phyloP scores from a whole-genome alignment of 2,113 vertebrate species.

The Lepisosteus osseus region DNA sequence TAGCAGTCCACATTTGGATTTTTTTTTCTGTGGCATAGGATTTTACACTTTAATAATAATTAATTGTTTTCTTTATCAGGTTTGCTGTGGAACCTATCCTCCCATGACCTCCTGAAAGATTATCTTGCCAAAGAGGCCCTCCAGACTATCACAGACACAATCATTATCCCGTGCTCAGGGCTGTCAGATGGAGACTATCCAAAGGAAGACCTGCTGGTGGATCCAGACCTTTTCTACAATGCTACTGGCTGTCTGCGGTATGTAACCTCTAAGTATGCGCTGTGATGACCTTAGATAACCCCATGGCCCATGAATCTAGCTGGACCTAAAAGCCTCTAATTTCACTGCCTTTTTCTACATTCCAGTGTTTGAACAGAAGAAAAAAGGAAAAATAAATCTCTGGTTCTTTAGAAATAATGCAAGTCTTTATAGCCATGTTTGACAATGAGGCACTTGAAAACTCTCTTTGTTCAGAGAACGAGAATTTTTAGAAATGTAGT shows the following conservation, averaged over 20 bases:
- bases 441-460: too few relatives aligned
- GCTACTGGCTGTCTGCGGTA: slow-evolving; percentile 87
- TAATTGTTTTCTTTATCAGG: slow-evolving; percentile 57
- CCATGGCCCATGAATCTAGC: too few relatives aligned
- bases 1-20: neutral
- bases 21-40: neutral
- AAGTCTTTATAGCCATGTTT: too few relatives aligned
- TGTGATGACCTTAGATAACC: too few relatives aligned
- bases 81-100: slow-evolving; percentile 94
- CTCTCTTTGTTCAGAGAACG: too few relatives aligned
- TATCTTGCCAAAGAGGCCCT: slow-evolving; percentile 65
- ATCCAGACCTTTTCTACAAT: slow-evolving; percentile 83
- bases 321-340: too few relatives aligned
- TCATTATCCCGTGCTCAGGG: slow-evolving; percentile 87
- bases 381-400: too few relatives aligned
- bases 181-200: slow-evolving; percentile 85
- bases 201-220: slow-evolving; percentile 75
- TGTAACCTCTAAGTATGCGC: slow-evolving; percentile 4
- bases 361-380: too few relatives aligned
- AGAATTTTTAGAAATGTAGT: too few relatives aligned
- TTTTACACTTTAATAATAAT: neutral
- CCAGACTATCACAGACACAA: slow-evolving; percentile 63
- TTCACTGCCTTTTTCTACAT: too few relatives aligned
- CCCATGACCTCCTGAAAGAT: slow-evolving; percentile 85
- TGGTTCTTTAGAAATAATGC: too few relatives aligned